Conservation (phyloP, 1,140 invertebrate genomes). For the Drosophila tsacasi region DNA sequence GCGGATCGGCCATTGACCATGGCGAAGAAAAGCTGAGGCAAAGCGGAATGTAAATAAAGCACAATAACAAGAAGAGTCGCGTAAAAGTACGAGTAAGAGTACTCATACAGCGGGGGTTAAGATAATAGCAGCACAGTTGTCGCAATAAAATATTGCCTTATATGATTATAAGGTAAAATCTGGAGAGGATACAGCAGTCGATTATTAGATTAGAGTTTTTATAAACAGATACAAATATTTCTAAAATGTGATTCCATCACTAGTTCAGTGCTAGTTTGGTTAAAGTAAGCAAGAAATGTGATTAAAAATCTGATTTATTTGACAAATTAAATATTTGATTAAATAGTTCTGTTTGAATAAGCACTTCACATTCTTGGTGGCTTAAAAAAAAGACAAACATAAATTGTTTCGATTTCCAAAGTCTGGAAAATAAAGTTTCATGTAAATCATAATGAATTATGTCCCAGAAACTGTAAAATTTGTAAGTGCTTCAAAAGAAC, state of each 20-base stretch:
- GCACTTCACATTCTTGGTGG: not conserved
- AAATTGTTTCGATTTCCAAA: not conserved
- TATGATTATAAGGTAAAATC: no score
- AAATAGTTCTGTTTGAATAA: no score
- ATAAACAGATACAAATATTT: no score
- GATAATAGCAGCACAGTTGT: not conserved
- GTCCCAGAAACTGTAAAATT: slow-evolving; percentile 1
- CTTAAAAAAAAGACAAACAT: not conserved
- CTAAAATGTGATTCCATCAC: no score
- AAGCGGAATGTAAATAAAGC: slow-evolving; percentile 78
- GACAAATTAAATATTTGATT: no score
- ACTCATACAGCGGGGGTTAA: slow-evolving; percentile 11
- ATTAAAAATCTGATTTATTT: no score
- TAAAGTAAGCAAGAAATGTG: no score
- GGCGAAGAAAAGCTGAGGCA: slow-evolving; percentile 68
- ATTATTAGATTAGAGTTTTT: no score
- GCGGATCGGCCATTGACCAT: slow-evolving; percentile 77
- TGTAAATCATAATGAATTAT: not conserved
- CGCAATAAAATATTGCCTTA: no score
- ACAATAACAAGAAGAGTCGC: slow-evolving; percentile 62
- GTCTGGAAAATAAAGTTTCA: not conserved
- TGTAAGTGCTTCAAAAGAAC: slow-evolving; percentile 3
- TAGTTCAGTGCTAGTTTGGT: no score
- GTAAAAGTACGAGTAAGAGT: slow-evolving; percentile 44
- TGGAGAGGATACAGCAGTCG: no score